Base-by-base conservation (phyloP, 2,797 vertebrate genomes). In the Rhinichthys osculus region DNA sequence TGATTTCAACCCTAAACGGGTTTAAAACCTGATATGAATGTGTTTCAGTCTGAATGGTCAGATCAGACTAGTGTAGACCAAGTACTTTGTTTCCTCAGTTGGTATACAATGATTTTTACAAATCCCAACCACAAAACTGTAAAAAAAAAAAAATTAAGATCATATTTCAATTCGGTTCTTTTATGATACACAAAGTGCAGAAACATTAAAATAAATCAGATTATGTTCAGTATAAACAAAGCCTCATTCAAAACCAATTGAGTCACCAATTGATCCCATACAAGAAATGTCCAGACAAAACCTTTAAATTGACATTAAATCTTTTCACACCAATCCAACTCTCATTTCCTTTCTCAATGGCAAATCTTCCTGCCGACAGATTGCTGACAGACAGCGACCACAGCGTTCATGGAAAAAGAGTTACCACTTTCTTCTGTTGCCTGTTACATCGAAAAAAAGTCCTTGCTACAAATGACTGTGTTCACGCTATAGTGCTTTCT, bases 401-500 rank as follows among this genome's bases (percentile, higher is more conserved):
- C 44, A 44, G 62, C 27, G 47, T 82, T 70, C 23, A 21, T 47
- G n/a, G 52, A 33, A 50, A 70, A 54, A 83, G 73, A 33, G 59
- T 76, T 67, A 5, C 16, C 54, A 50, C 30, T 81, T 85, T 70
- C 71, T 42, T 23, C 35, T 35, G 67, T 50, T 57, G 67, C 54
- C 33, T 21, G 57, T 59, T 62, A 70, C 47, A 66, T 3, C 38
- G 77, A 42, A 72, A 78, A 78, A 67, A 76, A 64, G 42, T 1
- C 14, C 33, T 66, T 71, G 50, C 33, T 57, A 73, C 47, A 85
- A 73, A 82, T 73, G 4, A 78, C 78, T 27, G 27, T 77, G 66
- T 82, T 85, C 82, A 52, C 52, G 4, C 71, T 81, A 85, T 69
- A 54, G 40, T 64, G 33, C 69, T 33, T 52, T 81, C 30, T 71